Evolutionary conservation across 2,888 invertebrate genomes (phyloP), one percentile per base, ranked within the genome.

Genomic region (Digitonthophagus gazella): DNA sequence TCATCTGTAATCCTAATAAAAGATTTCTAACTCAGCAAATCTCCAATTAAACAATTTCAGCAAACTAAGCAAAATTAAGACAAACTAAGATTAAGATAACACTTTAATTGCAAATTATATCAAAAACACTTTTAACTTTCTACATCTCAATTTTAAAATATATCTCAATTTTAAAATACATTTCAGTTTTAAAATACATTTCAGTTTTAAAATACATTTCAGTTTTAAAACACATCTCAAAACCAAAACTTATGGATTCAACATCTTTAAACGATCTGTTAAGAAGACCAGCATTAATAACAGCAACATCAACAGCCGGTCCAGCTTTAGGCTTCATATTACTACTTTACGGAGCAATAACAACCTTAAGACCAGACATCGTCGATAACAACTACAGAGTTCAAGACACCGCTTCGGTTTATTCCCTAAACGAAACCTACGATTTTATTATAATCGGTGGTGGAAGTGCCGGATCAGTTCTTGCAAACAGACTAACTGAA

Each of bases 381-480:
- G 85, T 91, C 72, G 93, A 93, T 74, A 81, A 83, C 0, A 84
- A 86, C 4, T 81, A 91, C 76, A 86, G 92, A 8, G 85, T 92
- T 0, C 82, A 82, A 55, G 87, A 90, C 66, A 84, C 85, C 15
- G 81, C 84, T 0, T 44, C 28, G 11, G 78, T 87, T 0, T 81
- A 84, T 6, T 80, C 88, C 1, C 78, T 93, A 3, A 81, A 85
- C 11, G 83, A 86, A 3, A 85, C 85, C 64, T 94, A 94, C 76
- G 94, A 95, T 80, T 94, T 93, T 76, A 86, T 94, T 3, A 86
- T 94, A 66, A 85, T 95, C 1, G 95, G 95, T 0, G 95, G 88
- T 0, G 96, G 95, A 0, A 91, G 93, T 1, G 94, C 93, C 0
- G 95, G 95, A 1, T 86, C 93, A 0, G 93, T 91, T 0, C 72